These are phyloP conservation scores for Carposina sasakii DNA, from an alignment of 1,140 invertebrate genomes.

Conservation along the genomic window DNA sequence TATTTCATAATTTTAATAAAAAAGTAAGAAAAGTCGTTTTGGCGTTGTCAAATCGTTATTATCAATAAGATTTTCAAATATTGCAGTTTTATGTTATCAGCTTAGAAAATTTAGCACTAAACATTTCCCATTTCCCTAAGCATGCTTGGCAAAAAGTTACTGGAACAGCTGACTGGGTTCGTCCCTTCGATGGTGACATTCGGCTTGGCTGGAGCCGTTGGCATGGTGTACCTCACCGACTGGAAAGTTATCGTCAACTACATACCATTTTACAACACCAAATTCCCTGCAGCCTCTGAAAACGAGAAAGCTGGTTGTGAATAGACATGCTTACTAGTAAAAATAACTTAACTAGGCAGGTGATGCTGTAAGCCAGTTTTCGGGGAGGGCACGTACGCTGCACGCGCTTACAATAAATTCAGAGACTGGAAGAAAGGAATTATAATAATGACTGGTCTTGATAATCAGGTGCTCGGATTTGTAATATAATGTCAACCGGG, in stretches of 20 bases:
- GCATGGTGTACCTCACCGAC: conserved; percentile 80
- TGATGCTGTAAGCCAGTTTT: no score
- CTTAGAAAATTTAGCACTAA: no score
- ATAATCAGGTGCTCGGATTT: conserved; percentile 64
- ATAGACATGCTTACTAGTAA: conserved; percentile 10
- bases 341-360: conserved; percentile 16
- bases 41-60: no score
- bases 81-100: no score
- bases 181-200: conserved; percentile 69
- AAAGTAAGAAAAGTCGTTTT: no score
- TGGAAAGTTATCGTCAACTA: conserved; percentile 80
- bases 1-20: no score
- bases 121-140: no score
- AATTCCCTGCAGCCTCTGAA: conserved; percentile 72
- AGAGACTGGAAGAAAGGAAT: conserved; percentile 44
- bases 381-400: conserved; percentile 25
- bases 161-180: conserved; percentile 33
- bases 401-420: conserved; percentile 37
- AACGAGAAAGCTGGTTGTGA: conserved; percentile 12
- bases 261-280: conserved; percentile 81
- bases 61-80: no score
- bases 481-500: conserved; percentile 58
- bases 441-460: conserved; percentile 57
- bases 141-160: conserved; percentile 42
- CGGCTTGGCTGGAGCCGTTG: conserved; percentile 71